These are phyloP conservation scores for Diachasma alloeum DNA, from an alignment of 1,140 invertebrate species.

Conservation along the genomic window DNA sequence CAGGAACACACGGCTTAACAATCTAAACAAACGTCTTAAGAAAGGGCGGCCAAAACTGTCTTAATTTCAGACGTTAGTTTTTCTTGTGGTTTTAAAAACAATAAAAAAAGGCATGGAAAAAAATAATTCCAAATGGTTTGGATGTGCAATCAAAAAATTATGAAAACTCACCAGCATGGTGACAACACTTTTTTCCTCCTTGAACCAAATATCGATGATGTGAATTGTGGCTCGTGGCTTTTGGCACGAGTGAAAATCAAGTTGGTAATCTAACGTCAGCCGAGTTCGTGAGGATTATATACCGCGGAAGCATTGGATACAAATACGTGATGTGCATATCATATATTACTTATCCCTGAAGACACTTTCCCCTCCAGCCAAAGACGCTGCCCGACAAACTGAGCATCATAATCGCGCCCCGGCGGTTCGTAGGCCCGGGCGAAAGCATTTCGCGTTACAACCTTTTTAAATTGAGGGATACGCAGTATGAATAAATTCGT, in stretches of 20 bases:
- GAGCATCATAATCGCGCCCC: conserved; percentile 4
- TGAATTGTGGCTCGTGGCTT: not conserved
- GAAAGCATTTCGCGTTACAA: not conserved
- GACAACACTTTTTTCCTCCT: not conserved
- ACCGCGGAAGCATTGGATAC: conserved; percentile 43
- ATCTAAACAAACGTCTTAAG: no score
- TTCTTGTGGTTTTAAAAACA: no score
- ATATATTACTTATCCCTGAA: conserved; percentile 23
- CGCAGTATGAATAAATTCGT: not conserved
- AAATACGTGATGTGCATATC: conserved; percentile 46
- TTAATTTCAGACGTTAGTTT: no score
- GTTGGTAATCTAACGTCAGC: conserved; percentile 30
- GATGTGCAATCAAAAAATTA: no score
- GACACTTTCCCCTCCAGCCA: conserved; percentile 25
- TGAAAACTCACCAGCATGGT: not conserved
- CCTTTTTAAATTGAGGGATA: not conserved
- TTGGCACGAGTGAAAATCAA: conserved; percentile 40
- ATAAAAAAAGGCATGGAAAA: no score
- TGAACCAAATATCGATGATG: not conserved
- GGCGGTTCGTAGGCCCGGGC: not conserved
- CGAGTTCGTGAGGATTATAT: conserved; percentile 46
- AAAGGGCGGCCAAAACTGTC: no score
- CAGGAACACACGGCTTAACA: no score
- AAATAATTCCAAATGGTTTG: no score
- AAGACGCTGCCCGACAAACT: not conserved